Evolutionary conservation across 2,797 vertebrate species (phyloP).

Genomic region (Etheostoma perlongum): DNA sequence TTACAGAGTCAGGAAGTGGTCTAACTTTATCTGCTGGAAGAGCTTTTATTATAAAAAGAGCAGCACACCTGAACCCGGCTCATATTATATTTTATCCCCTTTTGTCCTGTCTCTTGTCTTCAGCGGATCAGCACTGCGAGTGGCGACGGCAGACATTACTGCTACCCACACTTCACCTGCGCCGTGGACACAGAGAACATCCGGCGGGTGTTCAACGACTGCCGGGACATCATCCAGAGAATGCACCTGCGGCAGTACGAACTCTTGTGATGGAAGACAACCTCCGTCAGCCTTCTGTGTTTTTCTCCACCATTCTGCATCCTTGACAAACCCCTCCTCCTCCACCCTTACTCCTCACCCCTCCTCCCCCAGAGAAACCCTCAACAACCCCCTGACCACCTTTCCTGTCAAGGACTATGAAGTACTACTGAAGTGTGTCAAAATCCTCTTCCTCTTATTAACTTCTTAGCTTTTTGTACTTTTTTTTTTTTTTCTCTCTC

Average conservation of each 20-base stretch:
- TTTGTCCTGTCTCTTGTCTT: constrained; percentile 2
- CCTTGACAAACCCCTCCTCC: constrained; percentile 64
- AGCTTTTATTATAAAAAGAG: too few species aligned
- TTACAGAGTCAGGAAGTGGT: background rate
- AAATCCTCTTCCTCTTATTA: constrained; percentile 80
- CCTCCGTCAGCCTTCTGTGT: constrained; percentile 82
- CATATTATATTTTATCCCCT: background rate
- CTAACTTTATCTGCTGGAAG: too few species aligned
- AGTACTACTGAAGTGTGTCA: constrained; percentile 90
- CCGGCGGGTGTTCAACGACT: constrained; percentile 98
- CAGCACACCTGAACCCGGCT: background rate
- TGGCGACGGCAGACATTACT: constrained; percentile 96
- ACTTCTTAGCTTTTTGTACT: constrained; percentile 70
- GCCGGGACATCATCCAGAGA: constrained; percentile 98
- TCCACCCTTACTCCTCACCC: constrained; percentile 12
- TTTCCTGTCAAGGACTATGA: constrained; percentile 84
- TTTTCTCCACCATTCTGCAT: constrained; percentile 87
- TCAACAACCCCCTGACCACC: constrained; percentile 54
- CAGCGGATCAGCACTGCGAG: constrained; percentile 98
- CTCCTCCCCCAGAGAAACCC: constrained; percentile 60
- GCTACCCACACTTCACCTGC: constrained; percentile 98
- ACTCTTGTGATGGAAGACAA: constrained; percentile 93
- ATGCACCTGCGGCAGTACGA: constrained; percentile 99
- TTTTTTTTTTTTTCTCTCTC: constrained; percentile 32
- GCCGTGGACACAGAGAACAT: constrained; percentile 99